phyloP scores from a whole-genome alignment of 1,140 invertebrate genomes.

The Drosophila triauraria region DNA sequence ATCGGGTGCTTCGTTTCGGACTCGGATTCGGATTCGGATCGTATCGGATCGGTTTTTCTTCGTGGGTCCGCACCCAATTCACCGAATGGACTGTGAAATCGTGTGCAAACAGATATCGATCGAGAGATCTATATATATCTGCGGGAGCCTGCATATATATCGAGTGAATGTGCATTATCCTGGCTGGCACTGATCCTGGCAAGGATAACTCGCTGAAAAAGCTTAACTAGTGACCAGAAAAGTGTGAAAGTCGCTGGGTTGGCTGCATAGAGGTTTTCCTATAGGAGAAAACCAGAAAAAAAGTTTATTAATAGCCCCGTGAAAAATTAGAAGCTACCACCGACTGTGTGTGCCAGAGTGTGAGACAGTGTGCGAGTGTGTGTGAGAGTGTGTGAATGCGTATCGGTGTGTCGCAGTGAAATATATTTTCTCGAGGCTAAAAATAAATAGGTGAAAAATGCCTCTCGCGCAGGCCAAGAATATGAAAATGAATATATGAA shows the following conservation, averaged over 20 bases:
- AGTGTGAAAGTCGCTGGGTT: slow-evolving; percentile 14
- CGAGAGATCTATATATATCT: slow-evolving; percentile 41
- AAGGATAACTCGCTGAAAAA: slow-evolving; percentile 41
- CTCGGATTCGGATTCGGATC: slow-evolving; percentile 48
- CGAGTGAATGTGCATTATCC: slow-evolving; percentile 54
- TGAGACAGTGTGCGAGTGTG: slow-evolving; percentile 38
- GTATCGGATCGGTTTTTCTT: slow-evolving; percentile 43
- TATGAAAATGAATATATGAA: slow-evolving; percentile 81
- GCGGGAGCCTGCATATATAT: slow-evolving; percentile 21
- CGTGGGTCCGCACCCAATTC: slow-evolving; percentile 80
- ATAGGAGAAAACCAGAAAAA: slow-evolving; percentile 56
- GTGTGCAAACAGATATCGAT: slow-evolving; percentile 60
- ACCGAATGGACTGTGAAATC: slow-evolving; percentile 76
- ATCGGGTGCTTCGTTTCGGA: slow-evolving; percentile 54
- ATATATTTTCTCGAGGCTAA: slow-evolving; percentile 62
- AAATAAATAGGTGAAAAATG: slow-evolving; percentile 75
- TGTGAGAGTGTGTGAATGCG: slow-evolving; percentile 53
- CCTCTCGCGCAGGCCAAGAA: slow-evolving; percentile 57
- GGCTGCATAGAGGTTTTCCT: slow-evolving; percentile 35
- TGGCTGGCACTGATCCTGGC: slow-evolving; percentile 47
- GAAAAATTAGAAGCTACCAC: slow-evolving; percentile 83
- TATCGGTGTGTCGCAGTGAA: slow-evolving; percentile 72
- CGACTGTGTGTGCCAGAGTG: slow-evolving; percentile 25
- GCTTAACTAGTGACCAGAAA: slow-evolving; percentile 1
- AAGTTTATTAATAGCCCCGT: slow-evolving; percentile 77